Base-by-base conservation (phyloP, 1,140 invertebrate genomes). In the Arctopsyche grandis region DNA sequence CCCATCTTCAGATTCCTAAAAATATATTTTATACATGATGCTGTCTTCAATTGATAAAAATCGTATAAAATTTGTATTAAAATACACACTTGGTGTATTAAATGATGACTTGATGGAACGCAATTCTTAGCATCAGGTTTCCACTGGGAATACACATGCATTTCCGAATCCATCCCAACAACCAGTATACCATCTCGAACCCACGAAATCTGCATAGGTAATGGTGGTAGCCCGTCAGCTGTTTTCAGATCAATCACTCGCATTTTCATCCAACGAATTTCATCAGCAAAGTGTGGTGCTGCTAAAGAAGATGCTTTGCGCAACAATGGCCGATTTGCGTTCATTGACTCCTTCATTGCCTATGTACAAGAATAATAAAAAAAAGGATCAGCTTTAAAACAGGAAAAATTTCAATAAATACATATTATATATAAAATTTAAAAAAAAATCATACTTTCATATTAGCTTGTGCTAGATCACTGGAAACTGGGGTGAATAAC, bases 131-230 rank as follows among this genome's bases (percentile, higher is more conserved):
- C 89, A 82, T 92, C 92, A 0, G 94, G 93, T 83, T 95, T 96
- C 98, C 98, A 99, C 85, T 99, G 98, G 0, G 97, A 98, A 85
- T 99, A 99, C 0, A 99, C 97, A 84, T 99, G 97, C 97, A 99
- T 99, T 87, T 99, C 98, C 38, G 97, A 99, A 85, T 99, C 97
- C 97, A 99, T 99, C 22, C 98, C 98, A 5, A 99, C 97, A 0
- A 99, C 96, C 3, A 99, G 89, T 80, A 99, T 97, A 3, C 98
- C 98, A 84, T 99, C 97, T 38, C 98, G 91, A 0, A 99, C 98
- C 98, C 98, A 99, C 0, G 96, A 98, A 80, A 99, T 95, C 85
- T 99, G 97, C 94, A 99, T 99, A 0, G 98, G 98, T 14, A 99
- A 86, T 0, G 98, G 97, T 38, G 97, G 96, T 52, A 99, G 86